phyloP scores from a whole-genome alignment of 2,113 vertebrate species.

The Mastomys natalensis region DNA sequence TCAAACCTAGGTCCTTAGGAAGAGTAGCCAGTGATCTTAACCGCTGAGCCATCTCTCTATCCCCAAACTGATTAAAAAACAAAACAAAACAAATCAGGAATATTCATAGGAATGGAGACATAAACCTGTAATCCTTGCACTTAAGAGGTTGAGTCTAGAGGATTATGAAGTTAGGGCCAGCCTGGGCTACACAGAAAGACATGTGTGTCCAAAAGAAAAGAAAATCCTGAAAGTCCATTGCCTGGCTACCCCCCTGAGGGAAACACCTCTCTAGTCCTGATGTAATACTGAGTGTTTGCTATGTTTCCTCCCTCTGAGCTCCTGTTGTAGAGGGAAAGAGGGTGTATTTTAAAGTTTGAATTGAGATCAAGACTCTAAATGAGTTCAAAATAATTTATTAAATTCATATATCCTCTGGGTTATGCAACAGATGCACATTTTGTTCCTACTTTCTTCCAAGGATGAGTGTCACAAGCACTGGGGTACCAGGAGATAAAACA shows the following conservation, averaged over 20 bases:
- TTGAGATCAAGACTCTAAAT: background rate
- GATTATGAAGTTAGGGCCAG: background rate
- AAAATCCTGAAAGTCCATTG: background rate
- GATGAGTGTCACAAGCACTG: background rate
- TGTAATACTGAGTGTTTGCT: background rate
- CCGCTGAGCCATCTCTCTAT: background rate
- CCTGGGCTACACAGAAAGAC: background rate
- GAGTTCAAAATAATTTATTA: background rate
- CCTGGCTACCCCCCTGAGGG: background rate
- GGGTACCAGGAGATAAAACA: background rate
- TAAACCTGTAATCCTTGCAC: background rate
- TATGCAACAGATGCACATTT: background rate
- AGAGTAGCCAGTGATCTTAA: background rate
- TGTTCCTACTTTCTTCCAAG: background rate
- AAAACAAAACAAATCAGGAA: background rate
- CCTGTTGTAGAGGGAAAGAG: background rate
- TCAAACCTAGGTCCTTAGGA: background rate
- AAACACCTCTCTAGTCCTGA: background rate
- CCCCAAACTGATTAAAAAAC: background rate
- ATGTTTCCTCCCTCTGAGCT: background rate
- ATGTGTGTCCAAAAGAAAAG: background rate
- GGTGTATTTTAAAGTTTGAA: background rate
- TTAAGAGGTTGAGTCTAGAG: background rate
- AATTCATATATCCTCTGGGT: background rate
- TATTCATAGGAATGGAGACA: no score